phyloP scores from a whole-genome alignment of 1,140 invertebrate species.

The Mycetomoellerius zeteki region DNA sequence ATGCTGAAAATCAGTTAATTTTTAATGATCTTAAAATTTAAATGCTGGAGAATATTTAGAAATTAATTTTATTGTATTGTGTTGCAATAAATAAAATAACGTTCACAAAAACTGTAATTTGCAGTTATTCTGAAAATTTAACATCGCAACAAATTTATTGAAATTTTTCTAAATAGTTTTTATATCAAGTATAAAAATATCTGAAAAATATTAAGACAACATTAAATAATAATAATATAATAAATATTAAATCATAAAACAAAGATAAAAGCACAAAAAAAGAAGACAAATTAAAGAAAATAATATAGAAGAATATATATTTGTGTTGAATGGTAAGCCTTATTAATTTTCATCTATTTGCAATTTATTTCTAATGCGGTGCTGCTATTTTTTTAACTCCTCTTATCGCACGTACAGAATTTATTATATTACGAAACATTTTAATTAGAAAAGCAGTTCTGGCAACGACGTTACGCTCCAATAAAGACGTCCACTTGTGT shows the following conservation, averaged over 20 bases:
- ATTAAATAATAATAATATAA: background rate
- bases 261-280: background rate
- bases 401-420: background rate
- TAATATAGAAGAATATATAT: background rate
- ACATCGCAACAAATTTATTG: no score
- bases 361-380: background rate
- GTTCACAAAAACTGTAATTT: background rate
- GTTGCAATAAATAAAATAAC: background rate
- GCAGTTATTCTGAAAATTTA: background rate
- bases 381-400: background rate
- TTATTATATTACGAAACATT: conserved; percentile 11
- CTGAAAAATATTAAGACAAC: background rate
- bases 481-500: background rate
- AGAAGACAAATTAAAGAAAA: background rate
- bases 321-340: background rate
- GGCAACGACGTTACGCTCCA: conserved; percentile 27
- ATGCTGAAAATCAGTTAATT: background rate
- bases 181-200: background rate
- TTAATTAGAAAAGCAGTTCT: background rate
- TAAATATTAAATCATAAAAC: background rate
- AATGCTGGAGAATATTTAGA: background rate
- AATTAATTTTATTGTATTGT: background rate
- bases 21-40: background rate
- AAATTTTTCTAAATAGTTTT: background rate
- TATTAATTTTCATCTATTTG: background rate